Evolutionary conservation across 2,888 invertebrate species (phyloP).

Genomic region (Carpatolechia fugitivella): DNA sequence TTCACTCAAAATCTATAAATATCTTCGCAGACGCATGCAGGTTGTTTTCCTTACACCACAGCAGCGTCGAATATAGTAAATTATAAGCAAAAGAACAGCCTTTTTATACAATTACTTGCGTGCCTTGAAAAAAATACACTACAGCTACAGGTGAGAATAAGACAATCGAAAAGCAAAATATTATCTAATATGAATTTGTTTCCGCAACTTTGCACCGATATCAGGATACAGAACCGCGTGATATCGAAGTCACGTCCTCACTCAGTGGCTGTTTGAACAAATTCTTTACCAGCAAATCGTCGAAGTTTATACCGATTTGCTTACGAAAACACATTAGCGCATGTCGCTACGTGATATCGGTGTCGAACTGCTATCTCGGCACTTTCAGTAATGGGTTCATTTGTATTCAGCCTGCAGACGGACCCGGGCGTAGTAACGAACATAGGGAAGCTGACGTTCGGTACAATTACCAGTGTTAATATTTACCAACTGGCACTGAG

Average conservation of each 20-base stretch:
- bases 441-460: slow-evolving; percentile 70
- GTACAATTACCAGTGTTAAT: slow-evolving; percentile 77
- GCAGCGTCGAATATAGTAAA: no score
- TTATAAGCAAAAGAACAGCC: no score
- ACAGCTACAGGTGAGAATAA: no score
- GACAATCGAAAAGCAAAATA: no score
- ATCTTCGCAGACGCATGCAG: no score
- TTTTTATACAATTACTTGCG: no score
- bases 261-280: background rate
- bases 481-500: slow-evolving; percentile 74
- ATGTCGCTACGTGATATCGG: slow-evolving; percentile 52
- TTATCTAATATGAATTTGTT: background rate
- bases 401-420: slow-evolving; percentile 75
- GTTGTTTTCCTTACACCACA: no score
- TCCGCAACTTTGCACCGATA: background rate
- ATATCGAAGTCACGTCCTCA: slow-evolving; percentile 1
- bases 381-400: slow-evolving; percentile 74
- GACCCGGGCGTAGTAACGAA: slow-evolving; percentile 67
- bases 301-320: slow-evolving; percentile 13
- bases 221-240: no score
- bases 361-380: slow-evolving; percentile 63
- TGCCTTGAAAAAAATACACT: no score
- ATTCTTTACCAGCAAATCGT: slow-evolving; percentile 4
- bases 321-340: slow-evolving; percentile 44
- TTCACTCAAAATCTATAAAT: no score